Conservation (phyloP, 2,888 invertebrate genomes). For the Drosophila quasianomalipes region DNA sequence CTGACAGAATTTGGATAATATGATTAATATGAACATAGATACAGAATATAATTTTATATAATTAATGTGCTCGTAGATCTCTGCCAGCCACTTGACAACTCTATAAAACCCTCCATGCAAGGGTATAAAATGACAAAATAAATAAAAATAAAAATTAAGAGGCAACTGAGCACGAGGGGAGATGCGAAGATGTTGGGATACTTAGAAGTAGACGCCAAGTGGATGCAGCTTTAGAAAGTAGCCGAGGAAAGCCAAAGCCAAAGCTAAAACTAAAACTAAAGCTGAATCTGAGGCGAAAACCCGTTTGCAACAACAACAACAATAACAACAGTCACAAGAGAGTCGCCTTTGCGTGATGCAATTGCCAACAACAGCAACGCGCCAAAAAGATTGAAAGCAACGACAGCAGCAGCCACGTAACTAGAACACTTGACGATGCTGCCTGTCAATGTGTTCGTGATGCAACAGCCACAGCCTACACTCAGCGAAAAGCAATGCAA, state of each 20-base stretch:
- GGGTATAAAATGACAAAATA: background rate
- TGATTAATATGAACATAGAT: background rate
- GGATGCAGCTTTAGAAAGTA: conserved; percentile 71
- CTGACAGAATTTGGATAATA: background rate
- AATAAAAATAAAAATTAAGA: conserved; percentile 33
- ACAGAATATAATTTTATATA: background rate
- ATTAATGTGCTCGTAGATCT: background rate
- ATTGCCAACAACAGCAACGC: conserved; percentile 73
- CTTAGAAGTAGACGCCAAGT: conserved; percentile 24
- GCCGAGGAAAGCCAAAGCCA: conserved; percentile 54
- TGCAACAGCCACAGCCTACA: conserved; percentile 40
- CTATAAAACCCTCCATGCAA: background rate
- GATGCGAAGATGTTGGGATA: conserved; percentile 5
- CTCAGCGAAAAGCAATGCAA: background rate
- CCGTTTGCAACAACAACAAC: conserved; percentile 61
- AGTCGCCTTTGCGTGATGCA: conserved; percentile 78
- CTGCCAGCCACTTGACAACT: background rate
- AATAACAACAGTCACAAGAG: conserved; percentile 8
- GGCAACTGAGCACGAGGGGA: conserved; percentile 26
- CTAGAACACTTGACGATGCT: conserved; percentile 78
- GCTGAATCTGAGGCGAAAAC: conserved; percentile 56
- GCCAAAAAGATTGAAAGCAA: conserved; percentile 81
- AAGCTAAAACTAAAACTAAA: conserved; percentile 28
- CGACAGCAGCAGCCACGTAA: conserved; percentile 77
- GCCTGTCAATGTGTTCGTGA: conserved; percentile 21